Evolutionary conservation across 2,888 invertebrate genomes (phyloP), one percentile per base, ranked within the genome.

Genomic region (Yponomeuta plumbellus): DNA sequence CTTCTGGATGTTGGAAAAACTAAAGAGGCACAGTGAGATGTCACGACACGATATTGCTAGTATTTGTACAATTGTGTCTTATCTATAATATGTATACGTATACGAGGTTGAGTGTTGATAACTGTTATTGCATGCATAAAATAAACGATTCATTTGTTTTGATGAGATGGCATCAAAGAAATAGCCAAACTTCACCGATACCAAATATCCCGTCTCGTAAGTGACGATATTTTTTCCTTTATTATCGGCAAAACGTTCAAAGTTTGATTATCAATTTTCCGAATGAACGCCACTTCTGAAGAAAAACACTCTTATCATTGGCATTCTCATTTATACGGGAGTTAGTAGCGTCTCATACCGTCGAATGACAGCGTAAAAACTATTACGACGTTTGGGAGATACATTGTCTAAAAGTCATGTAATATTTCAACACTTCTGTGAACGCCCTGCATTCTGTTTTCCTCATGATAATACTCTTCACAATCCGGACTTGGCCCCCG

Each of bases 201-300:
- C 3, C 44, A 52, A 52, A 52, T 52, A 52, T 17, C 17, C 44
- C 4, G 44, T 52, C 6, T 17, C 17, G 56, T 67, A 66, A 61
- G 66, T 57, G 26, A 62, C 57, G 11, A 61, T 34, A 69, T 72
- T 65, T 64, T 34, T 39, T 21, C 22, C 17, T 22, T 66, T 67
- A 63, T 59, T 66, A 67, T 70, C 68, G 67, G 64, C 67, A 39
- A 69, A 68, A 71, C 69, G 67, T 69, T 64, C 69, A 40, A 71
- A 74, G 67, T 74, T 76, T 70, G 67, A 69, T 69, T 71, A 70
- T 71, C 68, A 71, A 68, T 66, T 67, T 63, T 58, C 56, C 62
- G 20, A 56, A 34, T 58, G 44, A 66, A n/a, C 62, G 56, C 10
- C 13, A 26, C 20, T 61, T n/a, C 11, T 1, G 17, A 39, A 56